Percentiles rank a stretch among this genome's conserved stretches.
Conservation (phyloP, 2,888 invertebrate species). For the Tachina lurida region DNA sequence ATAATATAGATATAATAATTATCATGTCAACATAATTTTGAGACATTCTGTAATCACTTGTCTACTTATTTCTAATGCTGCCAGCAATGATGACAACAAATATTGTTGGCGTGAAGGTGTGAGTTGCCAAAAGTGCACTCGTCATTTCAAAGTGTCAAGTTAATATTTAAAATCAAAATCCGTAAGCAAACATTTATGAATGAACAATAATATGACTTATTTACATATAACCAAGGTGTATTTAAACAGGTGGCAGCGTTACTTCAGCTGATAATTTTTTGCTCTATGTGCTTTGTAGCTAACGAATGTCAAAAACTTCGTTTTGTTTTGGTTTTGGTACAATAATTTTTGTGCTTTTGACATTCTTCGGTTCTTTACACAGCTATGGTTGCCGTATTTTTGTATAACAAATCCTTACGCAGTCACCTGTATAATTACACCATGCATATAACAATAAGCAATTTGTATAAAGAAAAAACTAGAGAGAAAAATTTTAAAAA, state of each 20-base stretch:
- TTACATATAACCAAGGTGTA: too few relatives aligned
- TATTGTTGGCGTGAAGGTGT: conserved; percentile 10
- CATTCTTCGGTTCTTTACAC: too few relatives aligned
- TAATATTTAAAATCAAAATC: conserved; percentile 48
- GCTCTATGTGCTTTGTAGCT: too few relatives aligned
- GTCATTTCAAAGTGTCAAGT: conserved; percentile 55
- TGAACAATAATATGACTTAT: conserved; percentile 15
- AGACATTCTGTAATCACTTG: not conserved
- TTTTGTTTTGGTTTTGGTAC: too few relatives aligned
- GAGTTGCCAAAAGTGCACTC: conserved; percentile 33
- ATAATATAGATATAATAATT: too few relatives aligned
- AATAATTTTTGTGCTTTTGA: too few relatives aligned
- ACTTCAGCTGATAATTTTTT: too few relatives aligned
- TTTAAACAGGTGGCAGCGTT: too few relatives aligned
- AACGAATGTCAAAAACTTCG: too few relatives aligned
- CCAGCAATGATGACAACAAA: not conserved
- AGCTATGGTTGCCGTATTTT: too few relatives aligned
- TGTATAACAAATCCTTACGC: too few relatives aligned
- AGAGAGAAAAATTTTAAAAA: not conserved
- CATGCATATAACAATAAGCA: not conserved
- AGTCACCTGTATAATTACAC: too few relatives aligned
- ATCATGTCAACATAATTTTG: not conserved
- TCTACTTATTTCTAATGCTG: not conserved
- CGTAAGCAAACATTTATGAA: conserved; percentile 25
- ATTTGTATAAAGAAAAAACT: not conserved